These are phyloP conservation scores for Falco naumanni DNA, from an alignment of 2,797 vertebrate species.

Conservation along the genomic window DNA sequence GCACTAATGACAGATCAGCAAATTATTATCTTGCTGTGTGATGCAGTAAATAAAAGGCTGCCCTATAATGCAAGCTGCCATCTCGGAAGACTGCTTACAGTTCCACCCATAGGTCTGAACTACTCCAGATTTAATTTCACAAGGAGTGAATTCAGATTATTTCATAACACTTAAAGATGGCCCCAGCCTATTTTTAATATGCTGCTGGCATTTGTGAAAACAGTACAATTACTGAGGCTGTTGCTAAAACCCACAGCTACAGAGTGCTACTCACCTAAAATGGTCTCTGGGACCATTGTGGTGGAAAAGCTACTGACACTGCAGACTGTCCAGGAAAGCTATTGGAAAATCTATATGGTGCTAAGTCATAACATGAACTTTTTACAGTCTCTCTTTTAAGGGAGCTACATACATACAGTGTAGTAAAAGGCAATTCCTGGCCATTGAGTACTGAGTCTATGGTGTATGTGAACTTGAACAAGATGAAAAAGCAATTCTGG, in stretches of 20 bases:
- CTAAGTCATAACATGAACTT: slow-evolving; percentile 61
- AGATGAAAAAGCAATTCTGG: slow-evolving; percentile 18
- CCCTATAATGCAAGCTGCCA: slow-evolving; percentile 64
- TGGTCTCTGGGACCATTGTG: slow-evolving; percentile 62
- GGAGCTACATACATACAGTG: neutral
- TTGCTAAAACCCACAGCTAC: slow-evolving; percentile 68
- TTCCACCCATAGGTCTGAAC: slow-evolving; percentile 60
- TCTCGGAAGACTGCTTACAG: slow-evolving; percentile 68
- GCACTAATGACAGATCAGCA: slow-evolving; percentile 58
- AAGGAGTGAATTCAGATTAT: slow-evolving; percentile 69
- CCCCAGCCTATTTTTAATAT: slow-evolving; percentile 67
- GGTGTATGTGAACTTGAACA: neutral
- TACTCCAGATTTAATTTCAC: slow-evolving; percentile 70
- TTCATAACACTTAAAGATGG: slow-evolving; percentile 70
- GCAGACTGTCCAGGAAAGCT: slow-evolving; percentile 67
- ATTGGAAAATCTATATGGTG: slow-evolving; percentile 69
- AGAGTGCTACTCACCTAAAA: slow-evolving; percentile 43
- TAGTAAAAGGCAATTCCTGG: slow-evolving; percentile 24
- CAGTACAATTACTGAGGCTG: slow-evolving; percentile 66
- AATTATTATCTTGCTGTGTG: slow-evolving; percentile 50
- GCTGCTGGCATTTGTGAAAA: slow-evolving; percentile 68
- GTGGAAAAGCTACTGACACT: slow-evolving; percentile 69
- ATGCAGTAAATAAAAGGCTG: slow-evolving; percentile 50
- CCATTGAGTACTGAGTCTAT: neutral
- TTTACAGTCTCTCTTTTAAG: slow-evolving; percentile 48